Base-by-base conservation (phyloP, 2,797 vertebrate species). In the Pseudochaenichthys georgianus region DNA sequence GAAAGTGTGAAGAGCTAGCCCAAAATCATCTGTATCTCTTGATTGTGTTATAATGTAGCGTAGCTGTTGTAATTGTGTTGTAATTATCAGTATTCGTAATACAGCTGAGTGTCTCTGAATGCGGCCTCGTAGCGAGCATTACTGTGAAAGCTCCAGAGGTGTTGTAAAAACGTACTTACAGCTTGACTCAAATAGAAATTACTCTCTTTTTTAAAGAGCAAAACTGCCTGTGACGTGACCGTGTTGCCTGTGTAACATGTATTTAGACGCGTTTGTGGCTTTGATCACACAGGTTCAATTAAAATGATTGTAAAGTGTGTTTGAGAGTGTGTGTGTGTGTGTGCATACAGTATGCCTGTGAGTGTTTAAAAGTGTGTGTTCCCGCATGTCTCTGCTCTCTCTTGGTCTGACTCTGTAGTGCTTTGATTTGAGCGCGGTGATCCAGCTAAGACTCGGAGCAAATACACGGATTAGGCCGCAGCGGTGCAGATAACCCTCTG, bases 381-480 rank as follows among this genome's bases (percentile, higher is more conserved):
- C 88, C 88, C 45, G 21, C 85, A 78, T 88, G 90, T 89, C 81
- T 86, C 64, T 23, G 69, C 85, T 83, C 88, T 84, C 75, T 90
- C 73, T 86, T 91, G 90, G 91, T 91, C 90, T 84, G 88, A 90
- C 92, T 91, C 90, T 91, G 89, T 88, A 87, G 91, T 91, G 90
- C 91, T 95, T 95, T 94, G 94, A 95, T 95, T 95, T 88, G 88
- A 90, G 89, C 88, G 82, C 81, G 70, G 93, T 92, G 94, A 94
- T 95, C 93, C 93, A 79, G 90, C 92, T 95, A 94, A 95, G 93
- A 94, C 93, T 92, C 77, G 82, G 91, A 93, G 93, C 93, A 94
- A 95, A 95, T 93, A 94, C 92, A 88, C 64, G 91, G 94, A 95
- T 95, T 95, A 95, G 93, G 91, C 91, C 92, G 82, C 91, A 92